These are phyloP conservation scores for Pipistrellus pipistrellus DNA, from an alignment of 2,797 vertebrate species.

Conservation along the genomic window DNA sequence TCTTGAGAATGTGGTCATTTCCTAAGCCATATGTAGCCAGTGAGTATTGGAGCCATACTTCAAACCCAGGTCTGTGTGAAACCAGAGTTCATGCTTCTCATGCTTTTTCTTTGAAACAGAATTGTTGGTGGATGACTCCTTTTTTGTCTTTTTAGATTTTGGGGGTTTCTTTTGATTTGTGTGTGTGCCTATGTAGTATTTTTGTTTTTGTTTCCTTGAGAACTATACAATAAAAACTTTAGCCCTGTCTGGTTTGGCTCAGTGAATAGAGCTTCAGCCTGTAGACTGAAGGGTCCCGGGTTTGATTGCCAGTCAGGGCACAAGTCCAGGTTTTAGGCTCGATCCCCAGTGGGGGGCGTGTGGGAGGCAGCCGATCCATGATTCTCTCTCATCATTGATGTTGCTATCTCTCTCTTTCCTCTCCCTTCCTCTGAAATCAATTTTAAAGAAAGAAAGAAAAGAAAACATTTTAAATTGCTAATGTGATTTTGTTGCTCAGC, in stretches of 20 bases:
- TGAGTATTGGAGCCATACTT: conserved; percentile 14
- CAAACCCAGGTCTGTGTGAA: not conserved
- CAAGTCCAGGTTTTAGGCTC: too few species aligned
- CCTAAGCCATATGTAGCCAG: not conserved
- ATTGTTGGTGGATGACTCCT: not conserved
- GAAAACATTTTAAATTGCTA: conserved; percentile 39
- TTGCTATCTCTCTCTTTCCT: too few species aligned
- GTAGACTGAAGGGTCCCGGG: too few species aligned
- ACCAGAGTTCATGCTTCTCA: not conserved
- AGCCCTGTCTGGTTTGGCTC: too few species aligned
- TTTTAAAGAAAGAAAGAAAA: too few species aligned
- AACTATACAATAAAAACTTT: conserved; percentile 23
- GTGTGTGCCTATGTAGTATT: not conserved
- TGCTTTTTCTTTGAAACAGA: conserved; percentile 21
- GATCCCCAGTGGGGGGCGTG: too few species aligned
- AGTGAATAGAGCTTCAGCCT: too few species aligned
- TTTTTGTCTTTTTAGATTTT: not conserved
- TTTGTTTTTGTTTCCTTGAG: conserved; percentile 51
- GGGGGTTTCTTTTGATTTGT: not conserved
- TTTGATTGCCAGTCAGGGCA: too few species aligned
- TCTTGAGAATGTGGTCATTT: conserved; percentile 22
- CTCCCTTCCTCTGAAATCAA: too few species aligned
- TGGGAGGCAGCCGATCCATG: too few species aligned
- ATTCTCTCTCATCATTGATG: too few species aligned
- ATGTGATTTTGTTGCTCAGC: not conserved